Base-by-base conservation (phyloP, 2,888 invertebrate species). In the Sminthurinus aureus region DNA sequence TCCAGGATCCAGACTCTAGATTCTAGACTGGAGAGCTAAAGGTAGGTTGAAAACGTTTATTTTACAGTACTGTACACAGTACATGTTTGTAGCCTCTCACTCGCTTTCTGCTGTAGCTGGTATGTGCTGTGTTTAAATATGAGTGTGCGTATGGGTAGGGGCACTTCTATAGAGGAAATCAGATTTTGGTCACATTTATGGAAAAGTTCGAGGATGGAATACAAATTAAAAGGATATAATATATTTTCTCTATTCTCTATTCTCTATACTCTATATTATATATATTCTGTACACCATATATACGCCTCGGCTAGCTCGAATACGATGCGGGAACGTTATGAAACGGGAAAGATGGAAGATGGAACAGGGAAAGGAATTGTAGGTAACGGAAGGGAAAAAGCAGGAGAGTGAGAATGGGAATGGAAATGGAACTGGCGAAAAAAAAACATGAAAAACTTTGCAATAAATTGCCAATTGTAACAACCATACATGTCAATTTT, bases 361-460 rank as follows among this genome's bases (percentile, higher is more conserved):
- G 38, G 9, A 18, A 2, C 4, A 58, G 58, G 13, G 9, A 58
- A 18, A 58, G 58, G 38, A 38, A 58, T 13, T 58, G 58, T 58
- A 38, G 38, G 58, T 58, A 18, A 58, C 15, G 18, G 58, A 58
- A 11, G 18, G 58, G 18, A 18, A 18, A 58, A 18, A 58, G 4
- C 13, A 18, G 18, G 58, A 2, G 58, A 58, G 58, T 2, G 58
- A 58, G 58, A 58, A 58, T 15, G 58, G 58, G 9, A 58, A 18
- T 15, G 71, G 71, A 79, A 79, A 79, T 51, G 51, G 71, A 66
- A 51, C 52, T 52, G 24, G 71, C 71, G 71, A 24, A 52, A 78
- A 67, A n/a, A 78, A 71, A n/a, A 79, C 38, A 79, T 50, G 38
- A n/a, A 79, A 76, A 86, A 81, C 73, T 6, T 84, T 50, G 85